These are phyloP conservation scores for Formica selysi DNA, from an alignment of 1,140 invertebrate genomes.

Conservation along the genomic window DNA sequence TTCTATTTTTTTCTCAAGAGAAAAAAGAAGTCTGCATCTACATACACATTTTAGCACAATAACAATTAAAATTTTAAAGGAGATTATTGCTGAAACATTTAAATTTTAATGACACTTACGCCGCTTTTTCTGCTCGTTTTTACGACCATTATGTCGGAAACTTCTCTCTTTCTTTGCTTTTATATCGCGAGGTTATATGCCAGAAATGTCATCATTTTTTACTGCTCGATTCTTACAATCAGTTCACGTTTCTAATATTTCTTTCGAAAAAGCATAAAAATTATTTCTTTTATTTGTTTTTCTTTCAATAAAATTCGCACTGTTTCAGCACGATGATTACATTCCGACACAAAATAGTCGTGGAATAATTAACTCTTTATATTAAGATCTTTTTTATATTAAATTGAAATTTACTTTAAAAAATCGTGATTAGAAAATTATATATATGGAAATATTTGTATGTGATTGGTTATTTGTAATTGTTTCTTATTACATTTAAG, in stretches of 20 bases:
- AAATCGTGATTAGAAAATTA: not conserved
- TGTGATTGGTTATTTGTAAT: too few species aligned
- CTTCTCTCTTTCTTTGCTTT: not conserved
- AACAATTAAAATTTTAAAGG: not conserved
- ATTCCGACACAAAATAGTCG: not conserved
- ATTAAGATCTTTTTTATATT: not conserved
- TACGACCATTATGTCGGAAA: not conserved
- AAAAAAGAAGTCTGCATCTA: not conserved
- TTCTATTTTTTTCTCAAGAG: not conserved
- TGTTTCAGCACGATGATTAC: not conserved
- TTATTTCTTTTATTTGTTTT: not conserved
- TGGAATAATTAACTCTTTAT: not conserved
- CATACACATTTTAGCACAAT: conserved; percentile 5
- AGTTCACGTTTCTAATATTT: not conserved
- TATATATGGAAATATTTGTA: not conserved
- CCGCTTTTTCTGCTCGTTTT: not conserved
- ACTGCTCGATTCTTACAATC: not conserved
- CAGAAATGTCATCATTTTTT: not conserved
- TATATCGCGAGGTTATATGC: not conserved
- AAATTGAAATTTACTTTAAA: not conserved
- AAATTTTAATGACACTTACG: not conserved
- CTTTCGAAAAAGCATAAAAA: not conserved
- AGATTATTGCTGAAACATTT: not conserved
- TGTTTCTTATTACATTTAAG: not conserved
- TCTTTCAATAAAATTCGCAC: not conserved